Evolutionary conservation across 2,113 vertebrate genomes (phyloP).

Genomic region (Nycticorax nycticorax): DNA sequence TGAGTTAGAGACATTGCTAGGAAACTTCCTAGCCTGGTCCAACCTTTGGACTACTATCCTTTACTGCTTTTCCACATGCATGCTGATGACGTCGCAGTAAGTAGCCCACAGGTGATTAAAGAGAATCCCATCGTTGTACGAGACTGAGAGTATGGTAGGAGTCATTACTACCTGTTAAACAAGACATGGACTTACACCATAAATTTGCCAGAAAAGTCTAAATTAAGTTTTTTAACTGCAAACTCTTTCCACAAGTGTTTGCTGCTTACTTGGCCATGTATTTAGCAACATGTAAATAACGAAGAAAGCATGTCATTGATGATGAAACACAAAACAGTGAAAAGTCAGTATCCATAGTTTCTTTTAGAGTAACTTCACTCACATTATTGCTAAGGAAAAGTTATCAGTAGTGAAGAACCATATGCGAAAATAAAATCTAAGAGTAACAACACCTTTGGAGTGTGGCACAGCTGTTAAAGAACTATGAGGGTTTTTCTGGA

Average conservation of each 20-base stretch:
- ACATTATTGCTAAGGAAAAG: background rate
- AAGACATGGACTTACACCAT: background rate
- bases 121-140: background rate
- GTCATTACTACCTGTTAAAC: background rate
- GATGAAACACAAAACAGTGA: background rate
- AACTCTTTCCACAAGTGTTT: background rate
- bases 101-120: too few relatives aligned
- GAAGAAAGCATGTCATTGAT: background rate
- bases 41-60: too few relatives aligned
- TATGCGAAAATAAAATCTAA: constrained; percentile 4
- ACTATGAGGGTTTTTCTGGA: background rate
- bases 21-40: too few relatives aligned
- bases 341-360: background rate
- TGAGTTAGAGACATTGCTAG: too few relatives aligned
- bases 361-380: background rate
- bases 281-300: background rate
- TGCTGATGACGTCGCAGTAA: too few relatives aligned
- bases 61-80: too few relatives aligned
- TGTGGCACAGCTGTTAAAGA: background rate
- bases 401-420: background rate
- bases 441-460: background rate
- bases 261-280: background rate
- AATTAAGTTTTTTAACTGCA: background rate
- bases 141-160: background rate
- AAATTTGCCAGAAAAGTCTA: background rate